phyloP scores from a whole-genome alignment of 2,888 invertebrate species.

The Fragum whitleyi region DNA sequence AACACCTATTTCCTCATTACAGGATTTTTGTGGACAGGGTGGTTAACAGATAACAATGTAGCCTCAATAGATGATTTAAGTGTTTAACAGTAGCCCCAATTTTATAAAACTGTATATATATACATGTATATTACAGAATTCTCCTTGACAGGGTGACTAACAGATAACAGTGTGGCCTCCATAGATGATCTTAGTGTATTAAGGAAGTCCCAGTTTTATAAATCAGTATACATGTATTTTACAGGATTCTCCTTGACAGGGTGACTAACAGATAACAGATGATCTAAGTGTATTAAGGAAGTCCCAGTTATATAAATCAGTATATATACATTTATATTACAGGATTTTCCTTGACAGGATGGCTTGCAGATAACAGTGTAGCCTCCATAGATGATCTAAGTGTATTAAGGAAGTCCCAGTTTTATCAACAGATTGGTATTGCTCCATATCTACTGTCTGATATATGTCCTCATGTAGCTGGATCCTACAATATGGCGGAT shows the following conservation, averaged over 20 bases:
- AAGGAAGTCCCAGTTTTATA: too few species aligned
- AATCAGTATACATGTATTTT: not conserved
- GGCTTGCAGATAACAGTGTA: not conserved
- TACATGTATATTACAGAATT: conserved; percentile 1
- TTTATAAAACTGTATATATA: too few species aligned
- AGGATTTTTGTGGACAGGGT: not conserved
- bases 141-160: not conserved
- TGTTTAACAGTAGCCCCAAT: not conserved
- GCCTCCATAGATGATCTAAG: not conserved
- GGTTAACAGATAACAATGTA: conserved; percentile 2
- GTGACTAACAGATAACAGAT: not conserved
- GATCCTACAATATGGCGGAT: conserved; percentile 9
- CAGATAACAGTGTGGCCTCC: not conserved
- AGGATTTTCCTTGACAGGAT: conserved; percentile 1
- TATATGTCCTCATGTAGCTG: conserved; percentile 7
- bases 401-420: not conserved
- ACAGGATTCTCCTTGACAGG: not conserved
- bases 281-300: not conserved
- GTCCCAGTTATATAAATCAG: conserved; percentile 7
- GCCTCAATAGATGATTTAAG: not conserved
- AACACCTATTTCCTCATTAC: too few species aligned
- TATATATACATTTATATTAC: not conserved
- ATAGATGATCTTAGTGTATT: too few species aligned
- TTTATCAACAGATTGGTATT: conserved; percentile 27
- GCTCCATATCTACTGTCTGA: conserved; percentile 21